Conservation (phyloP, 1,140 invertebrate genomes). For the Scaptodrosophila lebanonensis region DNA sequence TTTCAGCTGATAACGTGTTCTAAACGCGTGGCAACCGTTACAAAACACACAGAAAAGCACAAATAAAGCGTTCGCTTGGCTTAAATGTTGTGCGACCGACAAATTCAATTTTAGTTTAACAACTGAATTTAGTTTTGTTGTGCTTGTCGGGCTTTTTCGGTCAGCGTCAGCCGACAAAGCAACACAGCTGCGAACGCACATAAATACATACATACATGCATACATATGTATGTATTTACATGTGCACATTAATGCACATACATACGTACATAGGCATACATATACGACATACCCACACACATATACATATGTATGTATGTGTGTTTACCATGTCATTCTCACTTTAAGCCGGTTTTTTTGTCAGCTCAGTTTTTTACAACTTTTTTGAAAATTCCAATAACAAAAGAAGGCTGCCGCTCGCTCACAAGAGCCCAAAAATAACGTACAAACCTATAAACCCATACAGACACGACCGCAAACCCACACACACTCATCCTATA, state of each 20-base stretch:
- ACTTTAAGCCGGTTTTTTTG: constrained; percentile 55
- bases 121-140: constrained; percentile 60
- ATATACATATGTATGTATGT: constrained; percentile 2
- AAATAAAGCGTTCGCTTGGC: neutral
- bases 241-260: too few relatives aligned
- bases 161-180: constrained; percentile 2
- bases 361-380: constrained; percentile 18
- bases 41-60: constrained; percentile 17
- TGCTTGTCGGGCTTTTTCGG: constrained; percentile 44
- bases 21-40: too few relatives aligned
- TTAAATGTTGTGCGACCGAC: constrained; percentile 46
- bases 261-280: too few relatives aligned
- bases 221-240: too few relatives aligned
- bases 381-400: constrained; percentile 13
- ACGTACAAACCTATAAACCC: too few relatives aligned
- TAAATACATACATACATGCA: too few relatives aligned
- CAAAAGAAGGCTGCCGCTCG: neutral
- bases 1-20: too few relatives aligned
- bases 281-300: constrained; percentile 13
- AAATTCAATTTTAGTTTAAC: constrained; percentile 49
- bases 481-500: too few relatives aligned
- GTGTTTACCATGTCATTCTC: constrained; percentile 31
- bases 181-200: too few relatives aligned
- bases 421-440: neutral
- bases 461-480: too few relatives aligned